Percentiles rank a stretch among this genome's conserved stretches.
Evolutionary conservation across 2,113 vertebrate species (phyloP).

Genomic region (Tiliqua scincoides): DNA sequence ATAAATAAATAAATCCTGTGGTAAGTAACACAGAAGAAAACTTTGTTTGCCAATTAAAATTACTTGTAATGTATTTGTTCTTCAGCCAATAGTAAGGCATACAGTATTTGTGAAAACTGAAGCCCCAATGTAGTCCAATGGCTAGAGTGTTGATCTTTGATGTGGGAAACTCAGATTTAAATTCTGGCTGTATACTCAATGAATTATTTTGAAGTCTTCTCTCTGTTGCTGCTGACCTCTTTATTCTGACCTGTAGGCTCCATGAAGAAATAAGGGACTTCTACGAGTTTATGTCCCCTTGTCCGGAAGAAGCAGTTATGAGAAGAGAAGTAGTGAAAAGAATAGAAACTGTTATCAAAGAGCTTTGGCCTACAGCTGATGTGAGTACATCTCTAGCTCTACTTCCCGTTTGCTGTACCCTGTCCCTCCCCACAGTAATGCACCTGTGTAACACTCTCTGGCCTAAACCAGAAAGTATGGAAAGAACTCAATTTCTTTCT

Average conservation of each 20-base stretch:
- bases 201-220: neutral
- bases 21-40: neutral
- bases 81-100: neutral
- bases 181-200: neutral
- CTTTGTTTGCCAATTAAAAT: neutral
- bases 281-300: constrained; percentile 97
- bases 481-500: neutral
- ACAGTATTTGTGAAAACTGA: neutral
- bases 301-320: constrained; percentile 95
- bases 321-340: constrained; percentile 95
- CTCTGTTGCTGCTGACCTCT: constrained; percentile 14
- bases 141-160: neutral
- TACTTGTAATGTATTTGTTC: neutral
- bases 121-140: neutral
- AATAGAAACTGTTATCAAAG: constrained; percentile 95
- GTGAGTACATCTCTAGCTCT: constrained; percentile 76
- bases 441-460: neutral
- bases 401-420: neutral
- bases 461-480: neutral
- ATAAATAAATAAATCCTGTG: neutral
- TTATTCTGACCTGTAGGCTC: constrained; percentile 76
- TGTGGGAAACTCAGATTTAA: neutral
- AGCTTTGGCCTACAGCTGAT: constrained; percentile 94
- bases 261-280: constrained; percentile 98
- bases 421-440: no score